Evolutionary conservation across 2,888 invertebrate species (phyloP).

Genomic region (Caenorhabditis becei): DNA sequence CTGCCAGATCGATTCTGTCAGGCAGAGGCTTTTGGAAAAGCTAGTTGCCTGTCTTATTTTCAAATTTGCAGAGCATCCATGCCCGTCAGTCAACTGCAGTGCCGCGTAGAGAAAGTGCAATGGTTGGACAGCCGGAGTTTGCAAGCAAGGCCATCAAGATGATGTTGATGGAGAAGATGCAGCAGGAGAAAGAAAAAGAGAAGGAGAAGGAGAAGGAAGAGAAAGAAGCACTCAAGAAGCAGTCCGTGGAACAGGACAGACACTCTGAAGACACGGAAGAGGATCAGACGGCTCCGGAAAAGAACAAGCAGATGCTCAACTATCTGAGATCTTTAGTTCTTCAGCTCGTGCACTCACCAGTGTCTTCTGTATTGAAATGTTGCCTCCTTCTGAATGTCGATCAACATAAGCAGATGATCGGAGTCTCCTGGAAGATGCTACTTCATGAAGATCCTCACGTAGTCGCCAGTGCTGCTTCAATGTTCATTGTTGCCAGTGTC

Average conservation of each 20-base stretch:
- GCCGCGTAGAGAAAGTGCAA: slow-evolving; percentile 80
- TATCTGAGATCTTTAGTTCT: slow-evolving; percentile 74
- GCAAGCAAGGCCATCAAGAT: slow-evolving; percentile 78
- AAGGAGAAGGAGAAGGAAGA: slow-evolving; percentile 78
- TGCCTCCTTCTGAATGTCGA: slow-evolving; percentile 88
- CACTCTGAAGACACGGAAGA: slow-evolving; percentile 73
- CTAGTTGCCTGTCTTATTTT: no score
- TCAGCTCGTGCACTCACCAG: slow-evolving; percentile 88
- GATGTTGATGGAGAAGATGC: slow-evolving; percentile 80
- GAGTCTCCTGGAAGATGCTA: slow-evolving; percentile 95
- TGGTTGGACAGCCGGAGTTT: slow-evolving; percentile 78
- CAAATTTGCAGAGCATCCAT: slow-evolving; percentile 73
- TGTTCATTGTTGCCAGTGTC: slow-evolving; percentile 94
- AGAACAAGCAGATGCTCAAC: slow-evolving; percentile 66
- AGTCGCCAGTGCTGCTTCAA: slow-evolving; percentile 86
- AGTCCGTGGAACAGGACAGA: slow-evolving; percentile 65
- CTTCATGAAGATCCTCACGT: slow-evolving; percentile 89
- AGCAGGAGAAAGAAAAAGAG: slow-evolving; percentile 74
- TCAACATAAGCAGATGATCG: slow-evolving; percentile 87
- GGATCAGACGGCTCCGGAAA: slow-evolving; percentile 59
- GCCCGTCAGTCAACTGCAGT: slow-evolving; percentile 71
- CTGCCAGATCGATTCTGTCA: neutral
- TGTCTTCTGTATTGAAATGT: slow-evolving; percentile 91
- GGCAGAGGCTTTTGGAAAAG: no score
- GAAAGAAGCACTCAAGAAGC: slow-evolving; percentile 71